Conservation (phyloP, 2,888 invertebrate genomes). For the Frankliniella fusca region DNA sequence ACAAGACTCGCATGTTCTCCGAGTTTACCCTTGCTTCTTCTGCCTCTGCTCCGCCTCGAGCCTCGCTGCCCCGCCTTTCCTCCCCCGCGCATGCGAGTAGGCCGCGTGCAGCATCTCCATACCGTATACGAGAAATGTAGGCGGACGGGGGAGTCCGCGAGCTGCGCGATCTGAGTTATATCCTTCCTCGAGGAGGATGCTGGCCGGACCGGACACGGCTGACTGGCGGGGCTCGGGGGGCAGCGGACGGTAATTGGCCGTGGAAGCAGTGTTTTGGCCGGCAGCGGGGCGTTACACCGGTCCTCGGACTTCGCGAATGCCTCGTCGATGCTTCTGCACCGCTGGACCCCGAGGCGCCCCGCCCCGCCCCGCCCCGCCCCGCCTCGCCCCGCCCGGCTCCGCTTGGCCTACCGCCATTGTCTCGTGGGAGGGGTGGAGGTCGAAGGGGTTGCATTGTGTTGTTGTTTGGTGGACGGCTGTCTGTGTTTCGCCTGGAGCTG, state of each 20-base stretch:
- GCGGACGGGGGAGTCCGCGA: no score
- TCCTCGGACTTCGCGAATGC: no score
- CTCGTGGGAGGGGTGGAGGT: not conserved
- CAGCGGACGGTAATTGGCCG: no score
- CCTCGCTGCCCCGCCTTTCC: slow-evolving; percentile 29
- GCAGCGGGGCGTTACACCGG: no score
- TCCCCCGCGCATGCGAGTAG: not conserved
- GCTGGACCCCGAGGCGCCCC: not conserved
- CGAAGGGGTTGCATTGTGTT: not conserved
- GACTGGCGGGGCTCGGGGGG: not conserved
- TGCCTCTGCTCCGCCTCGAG: slow-evolving; percentile 32
- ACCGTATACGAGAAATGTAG: no score
- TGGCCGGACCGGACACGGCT: not conserved
- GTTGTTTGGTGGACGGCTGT: not conserved
- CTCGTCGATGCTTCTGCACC: not conserved
- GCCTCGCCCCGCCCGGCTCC: slow-evolving; percentile 37
- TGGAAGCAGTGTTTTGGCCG: no score
- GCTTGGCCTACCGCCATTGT: slow-evolving; percentile 30
- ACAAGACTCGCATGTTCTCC: slow-evolving; percentile 15
- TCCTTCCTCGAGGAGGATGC: not conserved
- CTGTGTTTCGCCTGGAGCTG: not conserved
- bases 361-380: slow-evolving; percentile 34
- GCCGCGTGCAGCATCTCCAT: no score
- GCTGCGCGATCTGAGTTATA: not conserved
- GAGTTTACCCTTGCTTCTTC: slow-evolving; percentile 4